These are phyloP conservation scores for Rhizomys pruinosus DNA, from an alignment of 2,113 vertebrate species.

Conservation along the genomic window DNA sequence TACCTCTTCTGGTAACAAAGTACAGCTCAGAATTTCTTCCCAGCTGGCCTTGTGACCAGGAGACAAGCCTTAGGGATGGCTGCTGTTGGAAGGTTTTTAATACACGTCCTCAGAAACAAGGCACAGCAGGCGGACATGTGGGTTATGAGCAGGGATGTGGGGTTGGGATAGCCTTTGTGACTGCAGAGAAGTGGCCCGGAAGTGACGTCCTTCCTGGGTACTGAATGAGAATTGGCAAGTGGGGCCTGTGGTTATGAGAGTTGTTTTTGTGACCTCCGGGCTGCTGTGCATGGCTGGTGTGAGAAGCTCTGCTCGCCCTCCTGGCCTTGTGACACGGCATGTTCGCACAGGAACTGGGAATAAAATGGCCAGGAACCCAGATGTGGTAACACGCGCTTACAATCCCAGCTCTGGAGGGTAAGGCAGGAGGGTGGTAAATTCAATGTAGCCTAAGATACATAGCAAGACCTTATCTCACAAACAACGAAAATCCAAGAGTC, in stretches of 20 bases:
- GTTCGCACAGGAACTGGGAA: too few species aligned
- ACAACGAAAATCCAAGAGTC: neutral
- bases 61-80: neutral
- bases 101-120: neutral
- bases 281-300: rapidly evolving
- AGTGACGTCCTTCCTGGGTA: neutral
- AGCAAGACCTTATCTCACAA: neutral
- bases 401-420: neutral
- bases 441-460: neutral
- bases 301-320: rapidly evolving
- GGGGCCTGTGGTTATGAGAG: rapidly evolving
- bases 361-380: neutral
- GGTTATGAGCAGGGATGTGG: neutral
- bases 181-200: neutral
- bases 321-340: neutral
- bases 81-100: neutral
- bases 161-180: neutral
- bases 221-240: neutral
- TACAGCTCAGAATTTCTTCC: neutral
- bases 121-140: neutral
- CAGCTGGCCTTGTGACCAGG: neutral
- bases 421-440: neutral
- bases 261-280: neutral
- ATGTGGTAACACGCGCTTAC: neutral
- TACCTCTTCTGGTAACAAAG: neutral